phyloP scores from a whole-genome alignment of 2,113 vertebrate genomes.

The Ctenomys sociabilis region DNA sequence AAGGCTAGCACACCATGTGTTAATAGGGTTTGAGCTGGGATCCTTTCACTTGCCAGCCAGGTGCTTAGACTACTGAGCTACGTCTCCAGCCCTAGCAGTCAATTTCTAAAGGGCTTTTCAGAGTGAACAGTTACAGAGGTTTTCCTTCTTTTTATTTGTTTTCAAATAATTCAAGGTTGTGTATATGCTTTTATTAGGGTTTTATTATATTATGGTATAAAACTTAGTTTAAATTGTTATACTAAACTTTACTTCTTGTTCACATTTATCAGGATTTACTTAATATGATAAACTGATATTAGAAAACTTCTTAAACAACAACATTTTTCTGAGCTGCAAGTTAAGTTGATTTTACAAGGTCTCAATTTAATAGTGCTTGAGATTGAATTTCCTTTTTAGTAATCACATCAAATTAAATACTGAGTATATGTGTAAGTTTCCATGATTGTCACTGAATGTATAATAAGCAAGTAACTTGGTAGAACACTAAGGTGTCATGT shows the following conservation, averaged over 20 bases:
- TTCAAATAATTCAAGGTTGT: not conserved
- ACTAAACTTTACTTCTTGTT: not conserved
- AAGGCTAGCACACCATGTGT: no score
- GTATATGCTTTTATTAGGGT: not conserved
- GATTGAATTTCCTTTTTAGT: not conserved
- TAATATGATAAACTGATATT: not conserved
- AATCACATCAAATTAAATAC: not conserved
- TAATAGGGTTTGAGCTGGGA: no score
- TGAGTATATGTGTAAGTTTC: no score
- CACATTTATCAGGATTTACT: not conserved
- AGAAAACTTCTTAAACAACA: not conserved
- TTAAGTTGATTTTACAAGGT: not conserved
- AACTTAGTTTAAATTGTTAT: no score
- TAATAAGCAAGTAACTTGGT: not conserved
- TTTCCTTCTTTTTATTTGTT: not conserved
- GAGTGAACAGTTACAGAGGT: not conserved
- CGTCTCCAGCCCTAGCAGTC: not conserved
- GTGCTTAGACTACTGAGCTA: no score
- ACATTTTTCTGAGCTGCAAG: not conserved
- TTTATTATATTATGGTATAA: not conserved
- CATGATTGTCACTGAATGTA: conserved; percentile 15
- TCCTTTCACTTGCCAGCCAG: no score
- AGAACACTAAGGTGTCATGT: not conserved
- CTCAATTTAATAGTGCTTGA: not conserved
- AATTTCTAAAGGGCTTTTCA: not conserved